phyloP scores from a whole-genome alignment of 1,140 invertebrate species.

The Brevipalpus yothersi region DNA sequence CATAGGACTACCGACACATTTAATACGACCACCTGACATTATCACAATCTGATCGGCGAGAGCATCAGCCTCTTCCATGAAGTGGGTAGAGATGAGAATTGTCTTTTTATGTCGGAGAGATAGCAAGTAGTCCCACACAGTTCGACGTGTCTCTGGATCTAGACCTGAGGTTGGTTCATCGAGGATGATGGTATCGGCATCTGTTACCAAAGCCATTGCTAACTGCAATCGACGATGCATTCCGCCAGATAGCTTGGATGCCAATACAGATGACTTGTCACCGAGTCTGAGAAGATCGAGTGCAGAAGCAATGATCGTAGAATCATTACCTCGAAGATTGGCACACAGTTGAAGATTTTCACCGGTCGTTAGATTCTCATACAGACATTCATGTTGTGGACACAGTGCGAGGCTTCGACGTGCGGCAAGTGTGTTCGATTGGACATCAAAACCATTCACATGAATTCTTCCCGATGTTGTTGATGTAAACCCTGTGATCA shows the following conservation, averaged over 20 bases:
- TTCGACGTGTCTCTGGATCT: conserved; percentile 26
- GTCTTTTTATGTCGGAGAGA: not conserved
- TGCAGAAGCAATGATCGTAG: conserved; percentile 21
- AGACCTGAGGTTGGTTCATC: conserved; percentile 31
- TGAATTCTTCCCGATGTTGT: conserved; percentile 38
- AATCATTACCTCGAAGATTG: conserved; percentile 32
- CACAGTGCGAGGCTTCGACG: conserved; percentile 56
- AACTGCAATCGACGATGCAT: conserved; percentile 64
- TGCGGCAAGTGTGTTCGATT: conserved; percentile 26
- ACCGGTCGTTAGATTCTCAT: conserved; percentile 21
- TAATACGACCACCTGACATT: conserved; percentile 60
- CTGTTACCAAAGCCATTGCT: conserved; percentile 58
- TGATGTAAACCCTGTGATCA: conserved; percentile 41
- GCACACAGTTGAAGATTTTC: conserved; percentile 10
- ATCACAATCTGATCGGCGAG: conserved; percentile 59
- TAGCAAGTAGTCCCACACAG: conserved; percentile 20
- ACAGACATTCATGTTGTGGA: conserved; percentile 38
- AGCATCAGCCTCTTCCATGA: conserved; percentile 60
- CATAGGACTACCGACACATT: conserved; percentile 39
- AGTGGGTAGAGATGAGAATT: conserved; percentile 6
- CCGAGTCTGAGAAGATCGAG: conserved; percentile 25
- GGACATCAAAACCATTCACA: conserved; percentile 38
- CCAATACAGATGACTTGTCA: conserved; percentile 33
- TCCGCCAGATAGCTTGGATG: conserved; percentile 52
- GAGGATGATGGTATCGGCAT: conserved; percentile 27